These are phyloP conservation scores for Scaptomyza caliginosa DNA, from an alignment of 2,888 invertebrate genomes.

Conservation along the genomic window DNA sequence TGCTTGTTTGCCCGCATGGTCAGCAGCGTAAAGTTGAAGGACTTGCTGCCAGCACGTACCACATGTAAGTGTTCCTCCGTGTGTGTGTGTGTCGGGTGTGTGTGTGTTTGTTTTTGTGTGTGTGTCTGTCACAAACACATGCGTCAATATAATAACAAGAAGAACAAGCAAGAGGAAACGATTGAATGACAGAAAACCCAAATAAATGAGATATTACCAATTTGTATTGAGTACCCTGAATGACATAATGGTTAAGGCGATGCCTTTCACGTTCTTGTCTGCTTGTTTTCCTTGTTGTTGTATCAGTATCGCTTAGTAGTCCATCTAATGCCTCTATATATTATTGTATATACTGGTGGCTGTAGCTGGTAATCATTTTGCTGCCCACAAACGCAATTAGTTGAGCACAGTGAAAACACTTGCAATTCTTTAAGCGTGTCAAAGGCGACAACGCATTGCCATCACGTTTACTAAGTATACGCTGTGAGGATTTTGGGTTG, in stretches of 20 bases:
- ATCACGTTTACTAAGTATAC: slow-evolving; percentile 65
- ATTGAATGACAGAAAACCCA: slow-evolving; percentile 28
- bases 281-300: background rate
- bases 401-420: slow-evolving; percentile 64
- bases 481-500: slow-evolving; percentile 24
- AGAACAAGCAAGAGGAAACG: slow-evolving; percentile 25
- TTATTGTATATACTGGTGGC: background rate
- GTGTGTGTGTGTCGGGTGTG: slow-evolving; percentile 2
- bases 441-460: slow-evolving; percentile 67
- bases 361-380: slow-evolving; percentile 33
- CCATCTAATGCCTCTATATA: slow-evolving; percentile 12
- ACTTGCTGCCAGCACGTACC: slow-evolving; percentile 50
- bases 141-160: slow-evolving; percentile 66
- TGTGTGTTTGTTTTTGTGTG: slow-evolving; percentile 15
- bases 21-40: slow-evolving; percentile 46
- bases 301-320: slow-evolving; percentile 36
- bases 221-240: slow-evolving; percentile 72
- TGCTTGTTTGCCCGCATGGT: slow-evolving; percentile 31
- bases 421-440: slow-evolving; percentile 76
- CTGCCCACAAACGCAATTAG: slow-evolving; percentile 67
- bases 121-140: slow-evolving; percentile 57
- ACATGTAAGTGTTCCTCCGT: slow-evolving; percentile 47
- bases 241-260: slow-evolving; percentile 65
- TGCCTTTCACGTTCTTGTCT: slow-evolving; percentile 4
- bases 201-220: slow-evolving; percentile 79